Base-by-base conservation (phyloP, 2,113 vertebrate species). In the Rhea pennata region DNA sequence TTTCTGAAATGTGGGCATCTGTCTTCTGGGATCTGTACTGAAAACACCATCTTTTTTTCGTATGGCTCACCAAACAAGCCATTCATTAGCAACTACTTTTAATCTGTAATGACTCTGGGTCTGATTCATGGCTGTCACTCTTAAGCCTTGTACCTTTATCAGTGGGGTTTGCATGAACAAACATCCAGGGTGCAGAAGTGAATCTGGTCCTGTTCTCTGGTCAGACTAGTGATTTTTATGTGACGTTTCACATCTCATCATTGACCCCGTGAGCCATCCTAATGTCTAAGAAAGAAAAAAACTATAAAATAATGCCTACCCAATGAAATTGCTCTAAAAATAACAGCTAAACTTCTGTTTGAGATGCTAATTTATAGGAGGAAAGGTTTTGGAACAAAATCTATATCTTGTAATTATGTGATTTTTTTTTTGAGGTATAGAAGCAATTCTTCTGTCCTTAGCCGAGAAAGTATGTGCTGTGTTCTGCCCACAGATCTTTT, bases 1-100 rank as follows among this genome's bases (percentile, higher is more conserved):
- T 96, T 96, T 95, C 81, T 96, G 87, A 96, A 95, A 96, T 90
- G 78, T 91, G 94, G 92, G 85, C 95, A 95, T 93, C 95, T 97
- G 95, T 96, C 96, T 96, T 86, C 92, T 44, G 92, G 72, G 67
- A 93, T 93, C 75, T 88, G 89, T 89, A 80, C 95, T 95, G 89
- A 95, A 97, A 96, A 97, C 96, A 96, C 64, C 81, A 92, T 81
- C n/a, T 87, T 94, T 96, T 58, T 95, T 92, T 96, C 91, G 74
- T 83, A 87, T 40, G 59, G 74, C 91, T 97, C 93, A 91, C 72
- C 81, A 96, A 96, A 97, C 72, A 93, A 95, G 64, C 74, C 19
- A 92, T 90, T 95, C 87, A 91, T 94, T 96, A 96, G 89, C 77
- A 90, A 74, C 64, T 64, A 80, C 54, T 69, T 62, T 89, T 61